Evolutionary conservation across 2,113 vertebrate species (phyloP), one percentile per base, ranked within the genome.

Genomic region (Saccopteryx bilineata): DNA sequence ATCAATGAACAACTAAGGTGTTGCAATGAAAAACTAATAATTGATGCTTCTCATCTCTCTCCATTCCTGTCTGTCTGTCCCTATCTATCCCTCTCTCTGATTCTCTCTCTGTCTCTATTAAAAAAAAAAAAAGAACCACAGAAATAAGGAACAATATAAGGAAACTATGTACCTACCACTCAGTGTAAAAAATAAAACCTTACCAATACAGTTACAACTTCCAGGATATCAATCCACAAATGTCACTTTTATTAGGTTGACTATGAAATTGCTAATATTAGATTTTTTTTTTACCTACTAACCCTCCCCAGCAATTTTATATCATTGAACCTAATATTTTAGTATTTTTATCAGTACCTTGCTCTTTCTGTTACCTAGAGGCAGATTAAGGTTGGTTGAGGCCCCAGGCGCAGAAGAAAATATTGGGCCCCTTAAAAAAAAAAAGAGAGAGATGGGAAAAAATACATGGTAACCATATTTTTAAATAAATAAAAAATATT

Each of bases 131-230:
- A 39, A 39, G 76, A 89, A 66, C 65, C 39, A 85, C 15, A 31
- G 68, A 93, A 95, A 78, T 52, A 60, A 84, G 60, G 72, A 61
- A 11, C n/a, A 78, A 33, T 74, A 23, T n/a, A 69, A 80, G 66
- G 78, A 92, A 61, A 0, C 52, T 79, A 63, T 7, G 4, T 63
- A 75, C 66, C 26, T 90, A 33, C 12, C 18, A 54, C 28, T 85
- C 60, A 90, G 52, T 54, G 23, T 52, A 31, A 84, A 66, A 83
- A 54, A 63, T 13, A 63, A 66, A 79, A 84, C 52, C 71, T 61
- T 54, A 33, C 52, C 46, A 63, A 46, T 46, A 92, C 33, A 86
- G n/a, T 86, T 85, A 54, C 85, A 75, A 85, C 23, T 75, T 69
- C 10, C 21, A 78, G 80, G 14, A 7, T 65, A 92, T 80, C 9